Evolutionary conservation across 2,113 vertebrate species (phyloP).

Genomic region (Genyomyrus donnyi): DNA sequence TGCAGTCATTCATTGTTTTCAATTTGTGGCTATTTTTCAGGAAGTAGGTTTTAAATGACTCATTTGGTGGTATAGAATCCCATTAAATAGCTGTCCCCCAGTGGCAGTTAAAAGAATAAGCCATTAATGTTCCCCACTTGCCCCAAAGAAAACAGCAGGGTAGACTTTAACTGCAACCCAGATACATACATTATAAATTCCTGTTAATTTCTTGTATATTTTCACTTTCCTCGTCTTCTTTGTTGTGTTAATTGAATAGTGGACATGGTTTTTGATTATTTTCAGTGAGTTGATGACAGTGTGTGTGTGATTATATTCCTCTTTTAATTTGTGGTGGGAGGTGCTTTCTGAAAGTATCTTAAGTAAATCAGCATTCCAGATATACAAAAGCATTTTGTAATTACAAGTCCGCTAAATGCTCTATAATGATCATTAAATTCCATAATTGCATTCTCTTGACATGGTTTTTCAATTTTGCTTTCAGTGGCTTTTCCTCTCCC

Average conservation of each 20-base stretch:
- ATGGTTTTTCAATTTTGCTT: slow-evolving; percentile 51
- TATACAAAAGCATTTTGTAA: slow-evolving; percentile 57
- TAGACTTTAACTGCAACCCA: neutral
- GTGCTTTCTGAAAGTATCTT: slow-evolving; percentile 42
- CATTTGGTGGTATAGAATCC: slow-evolving; percentile 33
- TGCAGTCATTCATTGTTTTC: slow-evolving; percentile 38
- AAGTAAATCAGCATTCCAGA: slow-evolving; percentile 48
- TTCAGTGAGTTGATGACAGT: neutral
- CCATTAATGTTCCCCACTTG: neutral
- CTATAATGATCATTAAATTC: slow-evolving; percentile 58
- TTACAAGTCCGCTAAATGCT: slow-evolving; percentile 47
- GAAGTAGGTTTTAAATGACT: slow-evolving; percentile 39
- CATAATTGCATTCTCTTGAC: slow-evolving; percentile 60
- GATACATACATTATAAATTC: slow-evolving; percentile 1
- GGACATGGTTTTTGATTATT: neutral
- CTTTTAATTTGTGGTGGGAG: slow-evolving; percentile 31
- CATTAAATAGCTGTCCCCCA: slow-evolving; percentile 36
- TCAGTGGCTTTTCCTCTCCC: slow-evolving; percentile 27
- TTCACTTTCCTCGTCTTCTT: neutral
- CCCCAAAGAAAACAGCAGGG: neutral
- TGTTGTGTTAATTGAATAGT: neutral
- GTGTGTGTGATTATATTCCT: neutral
- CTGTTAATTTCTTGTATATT: neutral
- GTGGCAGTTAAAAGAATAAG: slow-evolving; percentile 19
- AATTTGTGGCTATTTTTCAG: slow-evolving; percentile 34